phyloP scores from a whole-genome alignment of 1,140 invertebrate genomes.

The Himalopsyche phryganea region DNA sequence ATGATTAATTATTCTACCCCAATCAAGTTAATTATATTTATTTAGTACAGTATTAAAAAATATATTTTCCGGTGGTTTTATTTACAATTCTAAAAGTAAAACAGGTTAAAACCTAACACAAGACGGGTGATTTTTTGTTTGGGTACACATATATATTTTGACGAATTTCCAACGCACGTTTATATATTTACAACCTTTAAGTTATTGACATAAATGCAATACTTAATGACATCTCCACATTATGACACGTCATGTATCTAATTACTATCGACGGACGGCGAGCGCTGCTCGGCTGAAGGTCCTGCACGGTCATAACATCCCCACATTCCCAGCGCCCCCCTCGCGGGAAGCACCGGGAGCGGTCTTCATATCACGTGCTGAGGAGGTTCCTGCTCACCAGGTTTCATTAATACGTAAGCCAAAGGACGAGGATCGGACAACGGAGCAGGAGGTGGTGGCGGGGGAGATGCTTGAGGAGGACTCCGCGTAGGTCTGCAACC shows the following conservation, averaged over 20 bases:
- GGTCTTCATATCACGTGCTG: conserved; percentile 79
- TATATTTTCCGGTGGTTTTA: too few species aligned
- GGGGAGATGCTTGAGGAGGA: conserved; percentile 45
- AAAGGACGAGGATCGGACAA: conserved; percentile 22
- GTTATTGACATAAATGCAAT: too few species aligned
- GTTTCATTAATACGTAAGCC: conserved; percentile 31
- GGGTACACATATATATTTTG: too few species aligned
- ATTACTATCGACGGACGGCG: conserved; percentile 27
- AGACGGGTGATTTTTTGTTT: too few species aligned
- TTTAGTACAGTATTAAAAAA: too few species aligned
- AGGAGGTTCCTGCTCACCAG: conserved; percentile 43
- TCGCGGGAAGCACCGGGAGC: conserved; percentile 70
- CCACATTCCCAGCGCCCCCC: conserved; percentile 51
- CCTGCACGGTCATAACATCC: conserved; percentile 37
- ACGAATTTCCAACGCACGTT: too few species aligned
- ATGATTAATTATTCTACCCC: too few species aligned
- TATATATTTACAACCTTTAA: too few species aligned
- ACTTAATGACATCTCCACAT: too few species aligned
- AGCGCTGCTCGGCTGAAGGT: conserved; percentile 25
- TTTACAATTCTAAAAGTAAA: too few species aligned
- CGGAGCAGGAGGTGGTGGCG: conserved; percentile 38
- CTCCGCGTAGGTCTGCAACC: conserved; percentile 47
- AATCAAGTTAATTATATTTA: too few species aligned
- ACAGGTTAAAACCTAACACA: too few species aligned
- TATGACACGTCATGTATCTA: not conserved